Evolutionary conservation across 2,113 vertebrate genomes (phyloP).

Genomic region (Acinonyx jubatus): DNA sequence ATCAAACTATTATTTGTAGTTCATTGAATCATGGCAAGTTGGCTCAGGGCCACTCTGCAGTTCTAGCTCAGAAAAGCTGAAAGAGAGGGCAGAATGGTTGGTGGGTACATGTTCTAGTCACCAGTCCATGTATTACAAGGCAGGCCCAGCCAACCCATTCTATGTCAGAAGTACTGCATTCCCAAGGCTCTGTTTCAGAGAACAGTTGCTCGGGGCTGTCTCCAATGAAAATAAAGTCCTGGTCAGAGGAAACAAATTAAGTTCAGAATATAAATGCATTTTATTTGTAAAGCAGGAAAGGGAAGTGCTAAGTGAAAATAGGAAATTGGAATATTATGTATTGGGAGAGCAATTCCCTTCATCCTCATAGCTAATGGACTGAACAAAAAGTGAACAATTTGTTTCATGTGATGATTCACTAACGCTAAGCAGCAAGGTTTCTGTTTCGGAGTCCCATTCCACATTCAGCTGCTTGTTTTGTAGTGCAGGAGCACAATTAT

Average conservation of each 20-base stretch:
- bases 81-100: not conserved
- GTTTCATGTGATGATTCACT: constrained; percentile 87
- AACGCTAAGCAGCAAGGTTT: constrained; percentile 84
- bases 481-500: constrained; percentile 84
- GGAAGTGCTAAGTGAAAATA: constrained; percentile 84
- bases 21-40: constrained; percentile 1
- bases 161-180: not conserved
- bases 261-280: constrained; percentile 75
- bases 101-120: not conserved
- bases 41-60: not conserved
- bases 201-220: constrained; percentile 65
- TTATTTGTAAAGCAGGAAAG: constrained; percentile 79
- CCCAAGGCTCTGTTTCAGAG: constrained; percentile 60
- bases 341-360: constrained; percentile 85
- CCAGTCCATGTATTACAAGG: not conserved
- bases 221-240: constrained; percentile 79
- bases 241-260: constrained; percentile 83
- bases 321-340: constrained; percentile 85
- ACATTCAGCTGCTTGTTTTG: constrained; percentile 84
- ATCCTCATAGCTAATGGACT: constrained; percentile 86
- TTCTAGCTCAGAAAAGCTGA: not conserved
- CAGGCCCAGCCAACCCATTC: not conserved
- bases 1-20: constrained; percentile 1
- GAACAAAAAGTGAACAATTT: constrained; percentile 87
- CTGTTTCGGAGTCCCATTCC: constrained; percentile 82